Evolutionary conservation across 1,140 invertebrate species (phyloP), one percentile per base, ranked within the genome.

Genomic region (Carcinoscorpius rotundicauda): DNA sequence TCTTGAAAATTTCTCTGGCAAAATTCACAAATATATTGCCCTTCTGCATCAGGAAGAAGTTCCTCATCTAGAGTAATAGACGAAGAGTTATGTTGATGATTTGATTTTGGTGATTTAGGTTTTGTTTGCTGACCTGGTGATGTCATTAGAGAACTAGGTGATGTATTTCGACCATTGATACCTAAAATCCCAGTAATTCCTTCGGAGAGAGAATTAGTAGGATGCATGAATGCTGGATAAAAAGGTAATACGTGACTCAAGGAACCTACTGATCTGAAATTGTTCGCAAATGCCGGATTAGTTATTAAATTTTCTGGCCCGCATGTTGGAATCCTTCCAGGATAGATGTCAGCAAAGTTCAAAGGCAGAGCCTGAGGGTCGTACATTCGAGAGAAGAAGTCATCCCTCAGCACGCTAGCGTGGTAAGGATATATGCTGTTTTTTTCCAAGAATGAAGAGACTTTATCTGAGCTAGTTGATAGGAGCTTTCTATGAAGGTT

Each of bases 401-500:
- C 90, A n/a, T 85, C 85, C 78, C 84, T 78, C 71, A 87, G 74
- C 64, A 79, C 69, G 29, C 29, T 29, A n/a, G 80, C 77, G 8
- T 78, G 71, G 71, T 79, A 80, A 9, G 76, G 74, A 5, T 74
- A 75, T 3, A 66, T 5, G 58, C 61, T 58, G 11, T 51, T 61
- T 67, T 78, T 79, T 58, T 80, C 73, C 10, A 75, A 66, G 64
- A 66, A 71, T 52, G 69, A 59, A 29, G 62, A 64, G 3, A 76
- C 78, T 64, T 73, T 71, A 49, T 72, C 71, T 6, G 58, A 55
- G 57, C 85, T 83, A 2, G 89, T 91, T 2, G 88, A 89, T 55
- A 93, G 75, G 49, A 94, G 79, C 76, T 94, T 94, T 64, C 89
- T 82, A 73, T 97, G 94, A 10, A 97, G 81, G 73, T 93, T 96